Evolutionary conservation across 2,888 invertebrate species (phyloP).

Genomic region (Chalcis sispes): DNA sequence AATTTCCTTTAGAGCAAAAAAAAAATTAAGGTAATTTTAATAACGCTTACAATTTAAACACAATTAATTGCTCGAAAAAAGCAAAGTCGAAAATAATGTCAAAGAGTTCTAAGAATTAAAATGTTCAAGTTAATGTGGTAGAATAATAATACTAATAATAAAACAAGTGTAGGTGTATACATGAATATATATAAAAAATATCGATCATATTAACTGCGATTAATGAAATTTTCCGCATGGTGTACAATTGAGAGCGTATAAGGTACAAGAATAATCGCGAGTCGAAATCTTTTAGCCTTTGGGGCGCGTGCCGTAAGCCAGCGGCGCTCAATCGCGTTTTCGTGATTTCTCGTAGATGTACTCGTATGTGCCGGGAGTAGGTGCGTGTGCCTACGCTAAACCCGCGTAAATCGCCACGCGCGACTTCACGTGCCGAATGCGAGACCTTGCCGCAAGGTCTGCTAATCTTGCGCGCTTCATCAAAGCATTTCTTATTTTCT

Average conservation of each 20-base stretch:
- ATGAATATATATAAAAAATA: too few species aligned
- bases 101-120: too few species aligned
- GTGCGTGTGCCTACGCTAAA: not conserved
- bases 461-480: constrained; percentile 61
- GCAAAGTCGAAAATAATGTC: too few species aligned
- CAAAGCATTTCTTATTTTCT: constrained; percentile 32
- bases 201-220: not conserved
- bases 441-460: constrained; percentile 68
- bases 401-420: constrained; percentile 1
- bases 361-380: not conserved
- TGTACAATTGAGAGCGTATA: not conserved
- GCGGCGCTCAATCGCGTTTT: not conserved
- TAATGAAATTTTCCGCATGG: constrained; percentile 44
- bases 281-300: constrained; percentile 3
- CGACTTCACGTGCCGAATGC: constrained; percentile 28
- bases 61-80: too few species aligned
- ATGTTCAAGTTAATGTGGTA: too few species aligned
- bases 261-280: not conserved
- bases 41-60: too few species aligned
- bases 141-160: too few species aligned
- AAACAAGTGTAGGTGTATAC: not conserved
- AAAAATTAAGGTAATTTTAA: too few species aligned
- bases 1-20: too few species aligned
- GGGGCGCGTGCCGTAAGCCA: not conserved
- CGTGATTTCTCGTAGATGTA: too few species aligned